Conservation (phyloP, 1,140 invertebrate genomes). For the Zaprionus inermis region DNA sequence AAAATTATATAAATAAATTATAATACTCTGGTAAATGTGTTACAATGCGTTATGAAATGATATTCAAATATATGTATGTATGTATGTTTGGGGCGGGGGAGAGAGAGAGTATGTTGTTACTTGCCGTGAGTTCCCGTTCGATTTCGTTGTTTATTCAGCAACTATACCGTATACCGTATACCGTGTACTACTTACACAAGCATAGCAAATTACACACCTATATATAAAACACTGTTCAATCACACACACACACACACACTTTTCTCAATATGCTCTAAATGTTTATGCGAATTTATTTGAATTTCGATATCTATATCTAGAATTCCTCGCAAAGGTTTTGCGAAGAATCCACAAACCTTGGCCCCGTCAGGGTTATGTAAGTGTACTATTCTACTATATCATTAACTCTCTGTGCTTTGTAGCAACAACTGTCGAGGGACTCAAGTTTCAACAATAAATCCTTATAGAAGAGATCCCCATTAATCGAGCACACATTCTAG, state of each 20-base stretch:
- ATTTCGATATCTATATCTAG: constrained; percentile 13
- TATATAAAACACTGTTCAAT: constrained; percentile 23
- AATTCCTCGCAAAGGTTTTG: constrained; percentile 35
- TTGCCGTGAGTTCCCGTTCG: constrained; percentile 72
- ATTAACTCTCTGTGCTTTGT: neutral
- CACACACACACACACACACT: constrained; percentile 6
- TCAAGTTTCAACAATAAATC: constrained; percentile 80
- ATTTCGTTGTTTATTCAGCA: constrained; percentile 61
- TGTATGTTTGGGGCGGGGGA: neutral
- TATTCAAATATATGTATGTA: constrained; percentile 42
- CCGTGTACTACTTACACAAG: constrained; percentile 8
- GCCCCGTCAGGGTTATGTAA: constrained; percentile 34
- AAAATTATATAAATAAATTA: constrained; percentile 4
- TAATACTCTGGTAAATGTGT: constrained; percentile 33
- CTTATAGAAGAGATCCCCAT: constrained; percentile 61
- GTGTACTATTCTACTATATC: constrained; percentile 20
- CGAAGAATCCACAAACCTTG: constrained; percentile 40
- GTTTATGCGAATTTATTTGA: constrained; percentile 62
- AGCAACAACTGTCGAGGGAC: constrained; percentile 69
- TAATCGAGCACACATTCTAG: constrained; percentile 46
- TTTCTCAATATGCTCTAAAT: constrained; percentile 56
- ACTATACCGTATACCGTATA: constrained; percentile 22
- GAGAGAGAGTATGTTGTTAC: constrained; percentile 59
- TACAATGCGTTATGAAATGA: constrained; percentile 40
- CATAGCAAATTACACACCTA: constrained; percentile 25